Evolutionary conservation across 2,113 vertebrate species (phyloP).

Genomic region (Saccopteryx leptura): DNA sequence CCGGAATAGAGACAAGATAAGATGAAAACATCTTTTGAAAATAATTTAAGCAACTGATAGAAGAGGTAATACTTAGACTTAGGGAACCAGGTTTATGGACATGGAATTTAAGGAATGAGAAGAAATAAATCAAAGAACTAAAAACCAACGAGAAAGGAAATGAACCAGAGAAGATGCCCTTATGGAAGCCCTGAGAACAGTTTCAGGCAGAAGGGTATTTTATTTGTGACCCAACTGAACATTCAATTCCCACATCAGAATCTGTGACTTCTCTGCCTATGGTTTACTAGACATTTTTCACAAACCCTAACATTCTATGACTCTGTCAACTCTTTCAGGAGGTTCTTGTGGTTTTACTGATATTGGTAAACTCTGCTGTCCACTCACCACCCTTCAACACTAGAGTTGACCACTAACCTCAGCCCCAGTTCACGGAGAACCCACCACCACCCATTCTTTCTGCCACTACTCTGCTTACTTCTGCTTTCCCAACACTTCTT

Average conservation of each 20-base stretch:
- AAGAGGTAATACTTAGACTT: neutral
- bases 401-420: neutral
- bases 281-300: neutral
- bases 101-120: neutral
- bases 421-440: neutral
- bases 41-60: neutral
- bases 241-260: neutral
- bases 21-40: neutral
- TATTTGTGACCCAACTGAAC: slow-evolving; percentile 23
- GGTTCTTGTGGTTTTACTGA: neutral
- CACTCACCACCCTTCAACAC: neutral
- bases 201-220: slow-evolving; percentile 2
- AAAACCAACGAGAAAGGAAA: neutral
- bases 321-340: neutral
- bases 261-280: neutral
- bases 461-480: neutral
- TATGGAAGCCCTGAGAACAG: neutral
- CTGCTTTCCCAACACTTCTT: neutral
- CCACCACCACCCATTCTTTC: neutral
- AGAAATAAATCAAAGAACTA: neutral
- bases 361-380: neutral
- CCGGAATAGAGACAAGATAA: neutral
- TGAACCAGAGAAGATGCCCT: neutral
- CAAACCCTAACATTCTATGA: neutral
- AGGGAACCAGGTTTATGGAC: neutral